A percentile compares a stretch with the other conserved stretches of the same genome.
Conservation (phyloP, 2,888 invertebrate species). For the Saturnia japonica region DNA sequence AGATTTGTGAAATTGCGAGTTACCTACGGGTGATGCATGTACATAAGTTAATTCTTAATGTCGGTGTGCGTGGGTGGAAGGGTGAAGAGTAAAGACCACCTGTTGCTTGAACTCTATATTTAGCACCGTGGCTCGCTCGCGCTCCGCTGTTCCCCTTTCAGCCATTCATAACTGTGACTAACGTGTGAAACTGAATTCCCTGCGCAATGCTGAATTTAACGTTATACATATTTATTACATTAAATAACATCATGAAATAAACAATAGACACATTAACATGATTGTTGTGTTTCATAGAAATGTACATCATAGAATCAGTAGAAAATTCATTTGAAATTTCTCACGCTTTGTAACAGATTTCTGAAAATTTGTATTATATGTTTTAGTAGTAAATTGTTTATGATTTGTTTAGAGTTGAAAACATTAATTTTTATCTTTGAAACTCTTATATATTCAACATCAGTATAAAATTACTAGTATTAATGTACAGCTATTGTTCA, state of each 20-base stretch:
- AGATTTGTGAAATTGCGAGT: background rate
- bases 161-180: conserved; percentile 76
- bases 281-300: background rate
- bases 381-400: background rate
- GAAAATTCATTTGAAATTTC: background rate
- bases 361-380: background rate
- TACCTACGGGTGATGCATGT: conserved; percentile 12
- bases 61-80: conserved; percentile 49
- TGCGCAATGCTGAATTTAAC: conserved; percentile 34
- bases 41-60: conserved; percentile 16
- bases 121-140: conserved; percentile 50
- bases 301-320: background rate
- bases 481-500: background rate
- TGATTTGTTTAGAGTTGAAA: background rate
- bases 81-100: conserved; percentile 63
- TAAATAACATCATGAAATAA: background rate
- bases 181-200: conserved; percentile 60
- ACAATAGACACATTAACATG: background rate
- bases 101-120: conserved; percentile 72
- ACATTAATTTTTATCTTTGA: background rate
- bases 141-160: conserved; percentile 44
- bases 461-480: background rate
- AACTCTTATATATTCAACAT: background rate
- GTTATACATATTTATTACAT: background rate
- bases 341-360: background rate